Evolutionary conservation across 2,888 invertebrate genomes (phyloP), one percentile per base, ranked within the genome.

Genomic region (Drosophila macrothrix): DNA sequence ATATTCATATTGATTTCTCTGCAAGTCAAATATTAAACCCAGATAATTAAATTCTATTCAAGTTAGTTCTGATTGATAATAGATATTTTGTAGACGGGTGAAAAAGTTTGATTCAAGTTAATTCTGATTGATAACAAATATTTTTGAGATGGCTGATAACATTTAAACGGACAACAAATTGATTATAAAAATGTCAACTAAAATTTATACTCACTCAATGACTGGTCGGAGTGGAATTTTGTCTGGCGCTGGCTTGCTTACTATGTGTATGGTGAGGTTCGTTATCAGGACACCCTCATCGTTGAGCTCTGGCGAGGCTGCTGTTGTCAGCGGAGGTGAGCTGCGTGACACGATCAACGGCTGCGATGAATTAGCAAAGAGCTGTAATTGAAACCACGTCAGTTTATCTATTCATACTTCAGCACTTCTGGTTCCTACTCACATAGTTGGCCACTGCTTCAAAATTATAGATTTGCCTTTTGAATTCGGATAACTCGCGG

Each of bases 241-340:
- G 74, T 96, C 81, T 0, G 68, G 95, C 85, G 96, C 96, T 74
- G 96, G 95, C 0, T 96, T 96, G 92, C 96, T 96, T 0, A 97
- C 97, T 14, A 97, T 95, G 84, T 97, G 97, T 59, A 97, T 96
- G 12, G 97, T 97, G 0, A 97, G 96, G 86, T 97, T 97, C 2
- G 98, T 97, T 9, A 96, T 95, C 31, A 97, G 94, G 19, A 96
- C 95, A 29, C 96, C 90, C 67, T 96, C 96, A 59, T 94, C 94
- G 68, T 89, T 92, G 1, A 92, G 82, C 49, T 93, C 93, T 0
- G 90, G 61, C 0, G 90, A 83, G 12, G 91, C 90, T 0, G 84
- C 78, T 31, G 93, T 92, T 0, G 91, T 89, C 7, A 91, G 69
- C 3, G 92, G 90, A 52, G 89, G 74, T 0, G 88, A 80, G 29